A percentile compares a stretch with the other conserved stretches of the same genome.
phyloP scores from a whole-genome alignment of 1,140 invertebrate genomes.

The Bursaphelenchus mucronatus region DNA sequence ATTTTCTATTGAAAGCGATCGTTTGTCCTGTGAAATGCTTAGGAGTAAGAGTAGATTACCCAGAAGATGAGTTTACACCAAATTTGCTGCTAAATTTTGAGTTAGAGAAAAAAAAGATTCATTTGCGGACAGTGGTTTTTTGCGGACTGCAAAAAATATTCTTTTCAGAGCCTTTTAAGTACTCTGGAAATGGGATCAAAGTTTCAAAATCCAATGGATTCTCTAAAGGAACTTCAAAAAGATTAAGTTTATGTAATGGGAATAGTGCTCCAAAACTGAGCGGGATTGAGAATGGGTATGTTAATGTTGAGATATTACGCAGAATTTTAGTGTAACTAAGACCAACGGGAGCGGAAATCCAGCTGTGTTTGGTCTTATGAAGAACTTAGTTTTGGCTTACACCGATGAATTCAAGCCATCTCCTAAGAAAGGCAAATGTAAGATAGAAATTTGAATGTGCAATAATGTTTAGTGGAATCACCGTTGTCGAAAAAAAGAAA shows the following conservation, averaged over 20 bases:
- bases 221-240: neutral
- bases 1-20: too few species aligned
- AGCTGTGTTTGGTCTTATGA: constrained; percentile 6
- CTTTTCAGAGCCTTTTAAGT: constrained; percentile 19
- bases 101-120: too few species aligned
- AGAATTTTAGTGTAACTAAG: neutral
- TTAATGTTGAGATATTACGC: neutral
- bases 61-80: too few species aligned
- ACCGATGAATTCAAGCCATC: neutral
- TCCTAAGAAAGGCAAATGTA: neutral
- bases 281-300: neutral
- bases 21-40: too few species aligned
- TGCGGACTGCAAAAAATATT: constrained; percentile 1
- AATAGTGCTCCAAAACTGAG: constrained; percentile 1
- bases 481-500: neutral
- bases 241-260: neutral
- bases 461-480: neutral
- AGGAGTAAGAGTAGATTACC: too few species aligned
- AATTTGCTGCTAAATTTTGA: too few species aligned
- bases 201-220: neutral
- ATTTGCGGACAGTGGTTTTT: neutral
- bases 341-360: neutral
- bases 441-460: neutral
- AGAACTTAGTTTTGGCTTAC: constrained; percentile 9
- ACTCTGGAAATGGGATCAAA: neutral